phyloP scores from a whole-genome alignment of 2,888 invertebrate genomes.

The Stomorhina lunata region DNA sequence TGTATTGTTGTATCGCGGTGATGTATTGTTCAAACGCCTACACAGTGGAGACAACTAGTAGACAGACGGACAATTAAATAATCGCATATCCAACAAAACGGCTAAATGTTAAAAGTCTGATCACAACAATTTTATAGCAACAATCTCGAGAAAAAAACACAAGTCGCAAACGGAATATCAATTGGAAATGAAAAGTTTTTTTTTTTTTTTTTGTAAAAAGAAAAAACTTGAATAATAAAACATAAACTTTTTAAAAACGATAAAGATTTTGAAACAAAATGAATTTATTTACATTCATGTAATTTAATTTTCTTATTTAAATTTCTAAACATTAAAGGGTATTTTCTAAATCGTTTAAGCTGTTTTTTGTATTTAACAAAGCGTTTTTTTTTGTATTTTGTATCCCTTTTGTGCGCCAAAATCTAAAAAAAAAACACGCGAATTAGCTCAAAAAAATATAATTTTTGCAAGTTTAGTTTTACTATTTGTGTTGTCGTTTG shows the following conservation, averaged over 20 bases:
- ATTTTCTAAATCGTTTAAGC: no score
- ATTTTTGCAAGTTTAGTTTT: slow-evolving; percentile 32
- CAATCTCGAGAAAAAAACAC: not conserved
- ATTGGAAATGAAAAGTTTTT: not conserved
- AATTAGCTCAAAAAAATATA: slow-evolving; percentile 23
- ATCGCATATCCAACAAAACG: not conserved
- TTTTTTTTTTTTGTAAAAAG: not conserved
- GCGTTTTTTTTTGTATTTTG: no score
- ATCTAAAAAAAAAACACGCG: slow-evolving; percentile 3
- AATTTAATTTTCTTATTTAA: no score
- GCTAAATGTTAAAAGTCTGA: slow-evolving; percentile 49
- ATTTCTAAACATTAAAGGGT: no score
- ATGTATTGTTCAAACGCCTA: slow-evolving; percentile 38
- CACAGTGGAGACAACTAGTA: slow-evolving; percentile 10
- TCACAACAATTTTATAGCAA: slow-evolving; percentile 1
- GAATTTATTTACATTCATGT: no score
- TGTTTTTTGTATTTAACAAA: no score
- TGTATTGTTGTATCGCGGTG: not conserved
- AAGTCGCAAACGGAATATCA: not conserved
- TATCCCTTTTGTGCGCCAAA: not conserved
- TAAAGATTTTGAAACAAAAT: not conserved
- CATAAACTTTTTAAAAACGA: not conserved
- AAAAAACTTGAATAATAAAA: not conserved
- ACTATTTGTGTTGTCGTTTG: slow-evolving; percentile 12
- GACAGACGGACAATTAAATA: not conserved